phyloP scores from a whole-genome alignment of 2,888 invertebrate genomes.

The Diogma glabrata region DNA sequence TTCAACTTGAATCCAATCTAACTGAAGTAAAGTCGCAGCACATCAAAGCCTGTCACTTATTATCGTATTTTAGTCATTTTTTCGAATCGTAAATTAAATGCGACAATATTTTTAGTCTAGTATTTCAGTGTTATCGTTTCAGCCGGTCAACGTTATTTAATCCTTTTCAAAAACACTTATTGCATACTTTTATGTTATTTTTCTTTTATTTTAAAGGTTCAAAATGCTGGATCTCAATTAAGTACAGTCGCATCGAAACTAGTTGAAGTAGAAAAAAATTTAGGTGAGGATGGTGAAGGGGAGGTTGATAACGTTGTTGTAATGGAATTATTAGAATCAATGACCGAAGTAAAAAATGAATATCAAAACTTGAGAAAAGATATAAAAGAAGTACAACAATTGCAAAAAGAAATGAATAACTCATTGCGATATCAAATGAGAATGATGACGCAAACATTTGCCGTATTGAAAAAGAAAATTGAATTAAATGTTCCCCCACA shows the following conservation, averaged over 20 bases:
- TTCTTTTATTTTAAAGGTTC: conserved; percentile 42
- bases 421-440: conserved; percentile 59
- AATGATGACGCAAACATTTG: conserved; percentile 58
- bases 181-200: conserved; percentile 4
- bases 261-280: conserved; percentile 51
- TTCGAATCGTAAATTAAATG: too few species aligned
- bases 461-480: conserved; percentile 56
- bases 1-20: too few species aligned
- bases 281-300: conserved; percentile 21
- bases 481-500: conserved; percentile 38
- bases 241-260: conserved; percentile 64
- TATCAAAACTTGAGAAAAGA: conserved; percentile 69
- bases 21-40: too few species aligned
- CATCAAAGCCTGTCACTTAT: too few species aligned
- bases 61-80: too few species aligned
- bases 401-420: conserved; percentile 65
- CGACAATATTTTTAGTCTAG: too few species aligned
- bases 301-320: conserved; percentile 50
- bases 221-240: conserved; percentile 58
- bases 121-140: too few species aligned
- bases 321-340: conserved; percentile 59
- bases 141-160: too few species aligned
- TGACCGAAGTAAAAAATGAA: conserved; percentile 66
- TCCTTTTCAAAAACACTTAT: too few species aligned
- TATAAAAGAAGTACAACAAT: conserved; percentile 65